phyloP scores from a whole-genome alignment of 2,888 invertebrate species.

The Lysandra coridon region DNA sequence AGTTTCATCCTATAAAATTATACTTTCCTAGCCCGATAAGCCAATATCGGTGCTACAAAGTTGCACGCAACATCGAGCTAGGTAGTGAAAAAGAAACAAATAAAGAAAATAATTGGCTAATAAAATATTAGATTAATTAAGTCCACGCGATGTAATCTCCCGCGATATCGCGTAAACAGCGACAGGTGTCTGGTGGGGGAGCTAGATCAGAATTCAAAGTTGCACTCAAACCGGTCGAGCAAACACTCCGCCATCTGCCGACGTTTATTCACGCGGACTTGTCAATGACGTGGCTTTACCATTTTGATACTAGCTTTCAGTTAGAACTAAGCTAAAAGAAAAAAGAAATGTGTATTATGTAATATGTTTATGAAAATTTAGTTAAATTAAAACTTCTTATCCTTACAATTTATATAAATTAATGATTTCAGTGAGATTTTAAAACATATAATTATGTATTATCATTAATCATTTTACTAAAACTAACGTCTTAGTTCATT shows the following conservation, averaged over 20 bases:
- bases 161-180: constrained; percentile 53
- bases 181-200: constrained; percentile 66
- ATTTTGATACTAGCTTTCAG: constrained; percentile 39
- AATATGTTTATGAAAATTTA: too few species aligned
- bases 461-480: background rate
- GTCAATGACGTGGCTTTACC: constrained; percentile 46
- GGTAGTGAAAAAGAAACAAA: background rate
- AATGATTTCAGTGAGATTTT: background rate
- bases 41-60: background rate
- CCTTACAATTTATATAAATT: too few species aligned
- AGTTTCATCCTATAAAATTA: too few species aligned
- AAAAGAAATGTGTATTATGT: too few species aligned
- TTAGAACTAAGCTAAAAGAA: too few species aligned
- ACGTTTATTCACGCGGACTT: constrained; percentile 56
- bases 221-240: constrained; percentile 66
- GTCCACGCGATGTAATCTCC: constrained; percentile 33
- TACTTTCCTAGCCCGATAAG: background rate
- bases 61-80: too few species aligned
- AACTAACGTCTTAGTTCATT: background rate
- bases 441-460: background rate
- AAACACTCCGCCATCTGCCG: constrained; percentile 79
- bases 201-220: constrained; percentile 77
- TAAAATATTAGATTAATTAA: constrained; percentile 34
- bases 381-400: too few species aligned
- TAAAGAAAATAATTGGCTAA: background rate